phyloP scores from a whole-genome alignment of 2,888 invertebrate genomes.

The Acleris cristana region DNA sequence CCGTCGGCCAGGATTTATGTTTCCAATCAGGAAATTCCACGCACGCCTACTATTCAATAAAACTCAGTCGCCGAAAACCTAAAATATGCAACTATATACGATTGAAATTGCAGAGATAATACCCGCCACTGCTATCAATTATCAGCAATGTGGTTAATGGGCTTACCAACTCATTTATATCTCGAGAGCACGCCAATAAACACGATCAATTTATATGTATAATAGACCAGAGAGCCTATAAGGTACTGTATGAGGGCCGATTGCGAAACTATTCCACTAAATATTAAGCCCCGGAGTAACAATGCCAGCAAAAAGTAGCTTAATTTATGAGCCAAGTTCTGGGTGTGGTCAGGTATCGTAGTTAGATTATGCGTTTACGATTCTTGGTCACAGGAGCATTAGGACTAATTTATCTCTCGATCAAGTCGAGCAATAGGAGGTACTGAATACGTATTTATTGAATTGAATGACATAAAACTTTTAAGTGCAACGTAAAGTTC shows the following conservation, averaged over 20 bases:
- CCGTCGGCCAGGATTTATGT: conserved; percentile 12
- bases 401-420: conserved; percentile 8
- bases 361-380: conserved; percentile 30
- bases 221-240: conserved; percentile 44
- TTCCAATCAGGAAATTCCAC: conserved; percentile 15
- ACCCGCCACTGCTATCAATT: conserved; percentile 28
- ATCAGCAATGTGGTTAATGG: conserved; percentile 35
- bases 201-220: conserved; percentile 29
- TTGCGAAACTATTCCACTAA: conserved; percentile 69
- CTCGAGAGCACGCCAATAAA: conserved; percentile 36
- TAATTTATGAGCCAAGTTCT: conserved; percentile 61
- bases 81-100: neutral
- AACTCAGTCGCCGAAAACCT: neutral
- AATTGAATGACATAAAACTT: neutral
- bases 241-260: conserved; percentile 58
- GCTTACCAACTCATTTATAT: conserved; percentile 36
- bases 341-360: conserved; percentile 43
- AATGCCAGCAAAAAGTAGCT: conserved; percentile 65
- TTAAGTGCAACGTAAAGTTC: neutral
- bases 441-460: neutral
- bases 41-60: conserved; percentile 4
- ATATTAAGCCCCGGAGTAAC: conserved; percentile 58
- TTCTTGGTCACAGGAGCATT: conserved; percentile 13
- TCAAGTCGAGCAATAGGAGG: neutral
- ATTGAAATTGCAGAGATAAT: conserved; percentile 17